A percentile compares a stretch with the other conserved stretches of the same genome.
These are phyloP conservation scores for Cactoblastis cactorum DNA, from an alignment of 2,888 invertebrate species.

Conservation along the genomic window DNA sequence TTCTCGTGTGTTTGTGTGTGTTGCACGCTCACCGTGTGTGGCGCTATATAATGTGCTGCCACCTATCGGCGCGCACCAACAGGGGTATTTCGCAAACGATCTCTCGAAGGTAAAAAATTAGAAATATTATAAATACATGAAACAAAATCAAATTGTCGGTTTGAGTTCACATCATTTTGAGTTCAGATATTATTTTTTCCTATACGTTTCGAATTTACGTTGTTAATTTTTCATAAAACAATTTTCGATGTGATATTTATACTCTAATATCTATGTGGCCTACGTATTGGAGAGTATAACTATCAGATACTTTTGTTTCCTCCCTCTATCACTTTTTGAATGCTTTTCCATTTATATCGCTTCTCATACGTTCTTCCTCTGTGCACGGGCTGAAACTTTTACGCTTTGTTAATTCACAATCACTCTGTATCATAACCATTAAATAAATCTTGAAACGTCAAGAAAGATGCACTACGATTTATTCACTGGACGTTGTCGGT, in stretches of 20 bases:
- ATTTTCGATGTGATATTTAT: slow-evolving; percentile 58
- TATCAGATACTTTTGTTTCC: slow-evolving; percentile 55
- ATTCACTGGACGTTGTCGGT: slow-evolving; percentile 56
- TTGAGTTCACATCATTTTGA: slow-evolving; percentile 57
- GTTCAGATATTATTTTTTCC: slow-evolving; percentile 49
- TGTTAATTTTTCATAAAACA: slow-evolving; percentile 52
- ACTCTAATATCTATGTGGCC: slow-evolving; percentile 34
- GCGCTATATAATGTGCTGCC: slow-evolving; percentile 75
- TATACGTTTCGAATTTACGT: slow-evolving; percentile 42
- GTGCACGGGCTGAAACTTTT: slow-evolving; percentile 75
- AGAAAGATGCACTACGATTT: slow-evolving; percentile 66
- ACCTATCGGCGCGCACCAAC: slow-evolving; percentile 74
- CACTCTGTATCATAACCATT: slow-evolving; percentile 71
- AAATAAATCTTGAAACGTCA: slow-evolving; percentile 54
- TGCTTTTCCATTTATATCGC: slow-evolving; percentile 74
- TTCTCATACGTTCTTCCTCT: slow-evolving; percentile 72
- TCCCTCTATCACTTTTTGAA: slow-evolving; percentile 68
- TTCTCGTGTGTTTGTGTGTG: slow-evolving; percentile 80
- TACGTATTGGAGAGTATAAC: slow-evolving; percentile 47
- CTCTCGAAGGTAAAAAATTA: slow-evolving; percentile 94
- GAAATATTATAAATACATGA: slow-evolving; percentile 61
- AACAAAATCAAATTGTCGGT: slow-evolving; percentile 59
- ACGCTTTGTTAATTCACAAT: slow-evolving; percentile 69
- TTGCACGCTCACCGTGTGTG: slow-evolving; percentile 80
- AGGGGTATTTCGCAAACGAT: slow-evolving; percentile 98